Base-by-base conservation (phyloP, 2,113 vertebrate species). In the Lonchura striata region DNA sequence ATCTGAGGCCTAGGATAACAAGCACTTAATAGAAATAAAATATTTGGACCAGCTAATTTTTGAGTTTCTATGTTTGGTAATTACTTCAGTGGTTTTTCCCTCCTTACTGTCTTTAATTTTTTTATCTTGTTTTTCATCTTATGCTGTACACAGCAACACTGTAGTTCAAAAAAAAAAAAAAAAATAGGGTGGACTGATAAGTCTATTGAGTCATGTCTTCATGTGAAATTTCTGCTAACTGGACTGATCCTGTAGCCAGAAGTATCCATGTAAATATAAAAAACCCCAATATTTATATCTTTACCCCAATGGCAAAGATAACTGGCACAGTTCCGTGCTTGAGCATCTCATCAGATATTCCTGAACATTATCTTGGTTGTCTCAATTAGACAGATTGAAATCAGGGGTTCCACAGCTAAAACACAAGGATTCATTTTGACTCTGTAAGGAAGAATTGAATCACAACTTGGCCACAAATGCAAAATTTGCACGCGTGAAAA, bases 21-120 rank as follows among this genome's bases (percentile, higher is more conserved):
- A 78, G 4, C 2, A 60, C 13, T 16, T 68, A 50, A 16, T 8
- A 89, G 41, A 78, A 70, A 65, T 37, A 53, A 90, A 91, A 49
- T 47, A 10, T 31, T 82, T 44, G 11, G 15, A 78, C 5, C 14
- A 54, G 33, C 3, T 53, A 59, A 46, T 54, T 33, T 82, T 16
- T 56, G 13, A 42, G 33, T 59, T 57, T 61, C 27, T 4, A 3
- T 21, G 2, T 64, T 60, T 77, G 11, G 22, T n/a, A 13, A 22
- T 65, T 80, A 56, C 27, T 74, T 84, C 11, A 37, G 16, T 28
- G 82, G 10, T 10, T 68, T 82, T 88, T 68, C 25, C 10, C 4
- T 86, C 39, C 11, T 46, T 65, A 41, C 0, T 4, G 23, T 42
- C 31, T 47, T 13, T 0, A 10, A 4, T 2, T 2, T 33, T 59